Evolutionary conservation across 2,888 invertebrate species (phyloP), one percentile per base, ranked within the genome.

Genomic region (Malacosoma neustria): DNA sequence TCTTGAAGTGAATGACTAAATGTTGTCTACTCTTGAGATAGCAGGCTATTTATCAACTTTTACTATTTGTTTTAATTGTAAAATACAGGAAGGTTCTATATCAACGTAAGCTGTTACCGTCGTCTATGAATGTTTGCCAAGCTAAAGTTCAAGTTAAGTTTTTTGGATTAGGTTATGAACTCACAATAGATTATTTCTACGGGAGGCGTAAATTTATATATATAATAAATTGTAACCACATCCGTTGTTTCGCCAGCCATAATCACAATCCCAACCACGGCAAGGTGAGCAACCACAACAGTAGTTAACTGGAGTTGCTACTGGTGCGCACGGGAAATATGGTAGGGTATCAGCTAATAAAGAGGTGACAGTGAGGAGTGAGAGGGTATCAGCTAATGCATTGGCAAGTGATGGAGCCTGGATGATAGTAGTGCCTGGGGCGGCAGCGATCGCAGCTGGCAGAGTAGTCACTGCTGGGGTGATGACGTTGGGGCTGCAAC

Each of bases 341-440:
- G 81, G 79, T 7, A 81, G 46, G 33, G 64, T 65, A 2, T 80
- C 72, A 2, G 75, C 55, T 0, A 82, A 35, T 1, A 81, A 49
- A 34, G 69, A 72, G 57, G 70, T 71, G 0, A 82, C 77, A 1
- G 81, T 80, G 11, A 82, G 57, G 3, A 81, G 51, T 1, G 76
- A 72, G 0, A 82, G 54, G 0, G 80, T 79, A 14, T 82, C 81
- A 30, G 75, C 80, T 0, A 82, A 41, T 9, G 55, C 67, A 11
- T 57, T 61, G 7, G 76, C 76, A 0, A 81, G 68, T 1, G 66
- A 58, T 29, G 60, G 53, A 4, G 56, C 41, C 1, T 56, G 60
- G 1, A 64, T 37, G 0, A 62, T 30, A 0, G 56, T 49, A 2
- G 61, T 30, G 2, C 35, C 35, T 1, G 22, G 32, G 4, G 30